Evolutionary conservation across 2,113 vertebrate genomes (phyloP), one percentile per base, ranked within the genome.

Genomic region (Melanotaenia duboulayi): DNA sequence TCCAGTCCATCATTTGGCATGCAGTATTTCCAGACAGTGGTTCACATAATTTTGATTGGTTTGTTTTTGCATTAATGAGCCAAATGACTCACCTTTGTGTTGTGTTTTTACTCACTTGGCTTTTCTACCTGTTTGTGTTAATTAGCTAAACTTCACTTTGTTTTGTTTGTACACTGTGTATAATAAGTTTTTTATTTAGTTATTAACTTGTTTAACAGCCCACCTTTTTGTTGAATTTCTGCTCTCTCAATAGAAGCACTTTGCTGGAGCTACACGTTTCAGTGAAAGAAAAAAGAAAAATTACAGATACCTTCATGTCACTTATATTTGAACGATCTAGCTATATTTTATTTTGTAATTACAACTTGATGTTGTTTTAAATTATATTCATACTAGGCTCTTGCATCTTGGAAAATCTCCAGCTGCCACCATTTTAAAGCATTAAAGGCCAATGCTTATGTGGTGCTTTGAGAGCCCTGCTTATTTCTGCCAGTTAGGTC

Each of bases 181-280:
- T n/a, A n/a, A n/a, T n/a, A n/a, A n/a, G n/a, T n/a, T n/a, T n/a
- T n/a, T n/a, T n/a, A n/a, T n/a, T n/a, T n/a, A n/a, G n/a, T n/a
- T n/a, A n/a, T n/a, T n/a, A n/a, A n/a, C n/a, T n/a, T n/a, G n/a
- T n/a, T n/a, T n/a, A n/a, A n/a, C n/a, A n/a, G n/a, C n/a, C n/a
- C 32, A 35, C 32, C 32, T 9, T 35, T 35, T 3, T 6, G 7
- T 35, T 35, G 32, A 5, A 39, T 1, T 56, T 66, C 54, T 67
- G 57, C 46, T 56, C 64, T 59, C 72, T 74, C 69, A n/a, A 81
- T 81, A 56, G 71, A 78, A 73, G 79, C 57, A 76, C 32, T 78
- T 73, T 59, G 3, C 46, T 69, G 19, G 32, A 63, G 24, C 32
- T 51, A 65, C 11, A n/a, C 39, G 14, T 23, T 51, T 32, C 20